Conservation (phyloP, 2,888 invertebrate species). For the Epistrophe grossulariae region DNA sequence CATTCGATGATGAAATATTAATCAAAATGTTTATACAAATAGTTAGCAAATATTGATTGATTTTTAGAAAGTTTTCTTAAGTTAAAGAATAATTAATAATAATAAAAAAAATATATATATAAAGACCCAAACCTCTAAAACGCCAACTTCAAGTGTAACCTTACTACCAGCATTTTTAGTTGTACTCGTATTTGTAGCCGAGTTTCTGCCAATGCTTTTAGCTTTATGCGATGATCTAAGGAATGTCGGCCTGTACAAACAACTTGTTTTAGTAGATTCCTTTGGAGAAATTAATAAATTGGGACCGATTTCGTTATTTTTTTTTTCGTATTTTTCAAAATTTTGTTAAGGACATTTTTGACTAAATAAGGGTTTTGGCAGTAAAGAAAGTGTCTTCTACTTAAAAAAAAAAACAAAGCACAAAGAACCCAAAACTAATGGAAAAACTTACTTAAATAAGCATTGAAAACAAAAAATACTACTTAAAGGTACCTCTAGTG, state of each 20-base stretch:
- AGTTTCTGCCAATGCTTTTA: constrained; percentile 81
- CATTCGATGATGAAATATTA: background rate
- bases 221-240: constrained; percentile 82
- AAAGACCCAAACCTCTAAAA: constrained; percentile 83
- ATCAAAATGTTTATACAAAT: background rate
- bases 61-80: background rate
- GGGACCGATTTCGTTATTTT: constrained; percentile 68
- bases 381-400: constrained; percentile 11
- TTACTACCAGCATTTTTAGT: constrained; percentile 82
- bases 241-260: constrained; percentile 82
- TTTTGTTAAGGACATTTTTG: constrained; percentile 60
- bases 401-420: constrained; percentile 29
- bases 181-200: constrained; percentile 79
- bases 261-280: constrained; percentile 80
- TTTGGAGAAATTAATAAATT: constrained; percentile 74
- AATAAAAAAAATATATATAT: constrained; percentile 32
- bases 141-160: constrained; percentile 83
- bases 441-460: background rate
- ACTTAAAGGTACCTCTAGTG: constrained; percentile 88
- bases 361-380: constrained; percentile 47
- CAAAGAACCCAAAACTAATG: constrained; percentile 34
- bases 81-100: background rate
- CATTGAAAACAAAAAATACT: background rate
- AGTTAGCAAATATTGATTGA: background rate
- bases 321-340: constrained; percentile 37